Evolutionary conservation across 2,113 vertebrate genomes (phyloP), one percentile per base, ranked within the genome.

Genomic region (Poeciliopsis retropinna): DNA sequence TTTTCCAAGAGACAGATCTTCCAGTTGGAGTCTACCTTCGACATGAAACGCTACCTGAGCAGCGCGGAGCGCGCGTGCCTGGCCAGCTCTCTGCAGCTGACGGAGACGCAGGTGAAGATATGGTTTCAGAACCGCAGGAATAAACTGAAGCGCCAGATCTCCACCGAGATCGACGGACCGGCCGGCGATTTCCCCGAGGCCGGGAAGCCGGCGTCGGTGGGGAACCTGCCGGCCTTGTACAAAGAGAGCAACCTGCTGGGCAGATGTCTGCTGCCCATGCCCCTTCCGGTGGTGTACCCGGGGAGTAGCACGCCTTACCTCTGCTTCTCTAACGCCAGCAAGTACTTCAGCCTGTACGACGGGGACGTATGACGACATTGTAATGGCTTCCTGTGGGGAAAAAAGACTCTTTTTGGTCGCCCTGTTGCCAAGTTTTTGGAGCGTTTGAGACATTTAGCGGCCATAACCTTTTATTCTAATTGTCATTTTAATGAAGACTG

Each of bases 1-100:
- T 97, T 96, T 81, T 96, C 95, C 79, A 96, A 96, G 87, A 95
- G 95, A 86, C 96, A 96, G 89, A 96, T 97, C 64, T 96, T 96
- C 86, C 96, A 96, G 90, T 89, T 96, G 92, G 96, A 97, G 85
- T 95, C 96, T 86, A 96, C 96, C 34, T 97, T 96, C 89, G 96
- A 96, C 64, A 94, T 95, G 93, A 96, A 97, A 78, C 93, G 96
- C 13, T 97, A 96, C 39, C 89, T 96, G 83, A 96, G 96, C 91
- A 96, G 96, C 85, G 90, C 96, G 0, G 96, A 97, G 86, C 77
- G 96, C 67, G 95, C 95, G 5, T 94, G 95, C 72, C 92, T 96
- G 34, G 95, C 95, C 76, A 93, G 81, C 44, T 95, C 95, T 6
- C 91, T 96, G 14, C 95, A 95, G 91, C 93, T 96, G 29, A 95